Evolutionary conservation across 2,113 vertebrate species (phyloP).

Genomic region (Columba janthina): DNA sequence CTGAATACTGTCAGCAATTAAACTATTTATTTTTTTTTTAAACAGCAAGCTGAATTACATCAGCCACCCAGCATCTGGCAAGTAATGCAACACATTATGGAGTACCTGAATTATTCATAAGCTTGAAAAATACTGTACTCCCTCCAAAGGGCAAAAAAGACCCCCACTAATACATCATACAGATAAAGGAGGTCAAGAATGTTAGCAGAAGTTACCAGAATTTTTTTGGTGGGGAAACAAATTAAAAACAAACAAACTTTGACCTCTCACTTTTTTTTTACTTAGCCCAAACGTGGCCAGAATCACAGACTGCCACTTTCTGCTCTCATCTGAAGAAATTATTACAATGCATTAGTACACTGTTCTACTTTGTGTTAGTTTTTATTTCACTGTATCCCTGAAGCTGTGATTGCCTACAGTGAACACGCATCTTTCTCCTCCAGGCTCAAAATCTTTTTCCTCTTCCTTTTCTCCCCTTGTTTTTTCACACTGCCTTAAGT

Average conservation of each 20-base stretch:
- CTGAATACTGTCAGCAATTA: neutral
- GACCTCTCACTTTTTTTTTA: neutral
- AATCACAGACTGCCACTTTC: neutral
- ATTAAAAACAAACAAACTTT: neutral
- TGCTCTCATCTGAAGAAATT: neutral
- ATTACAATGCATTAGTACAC: neutral
- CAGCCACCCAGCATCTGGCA: neutral
- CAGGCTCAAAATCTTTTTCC: neutral
- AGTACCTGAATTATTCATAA: neutral
- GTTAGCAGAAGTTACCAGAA: neutral
- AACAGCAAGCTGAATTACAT: neutral
- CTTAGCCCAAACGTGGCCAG: neutral
- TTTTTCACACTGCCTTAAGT: neutral
- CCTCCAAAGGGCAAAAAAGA: neutral
- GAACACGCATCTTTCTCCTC: neutral
- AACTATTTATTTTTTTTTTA: neutral
- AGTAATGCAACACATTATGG: neutral
- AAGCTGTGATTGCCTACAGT: neutral
- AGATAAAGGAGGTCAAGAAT: neutral
- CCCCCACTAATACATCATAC: neutral
- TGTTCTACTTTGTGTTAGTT: neutral
- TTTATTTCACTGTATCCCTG: neutral
- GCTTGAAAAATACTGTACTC: neutral
- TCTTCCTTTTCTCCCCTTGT: neutral
- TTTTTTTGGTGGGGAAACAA: neutral